Conservation (phyloP, 2,113 vertebrate genomes). For the Vanacampus margaritifer region DNA sequence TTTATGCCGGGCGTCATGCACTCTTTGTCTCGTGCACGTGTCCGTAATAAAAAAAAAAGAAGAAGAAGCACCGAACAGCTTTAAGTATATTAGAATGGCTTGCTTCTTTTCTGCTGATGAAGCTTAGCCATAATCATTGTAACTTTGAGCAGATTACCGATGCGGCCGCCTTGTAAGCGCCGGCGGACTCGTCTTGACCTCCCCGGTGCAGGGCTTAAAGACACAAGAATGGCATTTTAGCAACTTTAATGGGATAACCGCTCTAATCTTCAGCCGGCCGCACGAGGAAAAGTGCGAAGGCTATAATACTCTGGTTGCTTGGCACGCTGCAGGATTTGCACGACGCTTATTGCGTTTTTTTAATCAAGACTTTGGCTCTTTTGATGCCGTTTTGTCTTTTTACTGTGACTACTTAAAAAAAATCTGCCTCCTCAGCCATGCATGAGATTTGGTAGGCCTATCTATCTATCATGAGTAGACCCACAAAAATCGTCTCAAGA, state of each 20-base stretch:
- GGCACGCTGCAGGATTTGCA: conserved; percentile 41
- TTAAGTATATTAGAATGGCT: conserved; percentile 97
- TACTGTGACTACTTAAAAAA: not conserved
- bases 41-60: conserved; percentile 87
- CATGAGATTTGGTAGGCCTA: not conserved
- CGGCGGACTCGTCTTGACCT: conserved; percentile 99
- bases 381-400: not conserved
- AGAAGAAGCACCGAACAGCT: conserved; percentile 88
- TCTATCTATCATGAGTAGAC: not conserved
- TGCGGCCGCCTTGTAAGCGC: conserved; percentile 96
- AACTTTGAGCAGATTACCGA: conserved; percentile 99
- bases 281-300: conserved; percentile 91
- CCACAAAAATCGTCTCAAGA: no score
- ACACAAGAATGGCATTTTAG: conserved; percentile 99
- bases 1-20: conserved; percentile 83
- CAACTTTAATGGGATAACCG: conserved; percentile 99
- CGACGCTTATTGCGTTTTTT: not conserved
- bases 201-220: conserved; percentile 98
- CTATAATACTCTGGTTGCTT: conserved; percentile 95
- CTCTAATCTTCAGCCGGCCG: conserved; percentile 99
- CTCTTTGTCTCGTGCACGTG: conserved; percentile 16
- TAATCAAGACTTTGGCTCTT: not conserved
- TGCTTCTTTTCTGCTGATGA: conserved; percentile 98
- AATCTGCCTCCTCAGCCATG: not conserved
- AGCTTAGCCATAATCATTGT: conserved; percentile 99